These are phyloP conservation scores for Trichoplusia ni DNA, from an alignment of 1,140 invertebrate species.

Conservation along the genomic window DNA sequence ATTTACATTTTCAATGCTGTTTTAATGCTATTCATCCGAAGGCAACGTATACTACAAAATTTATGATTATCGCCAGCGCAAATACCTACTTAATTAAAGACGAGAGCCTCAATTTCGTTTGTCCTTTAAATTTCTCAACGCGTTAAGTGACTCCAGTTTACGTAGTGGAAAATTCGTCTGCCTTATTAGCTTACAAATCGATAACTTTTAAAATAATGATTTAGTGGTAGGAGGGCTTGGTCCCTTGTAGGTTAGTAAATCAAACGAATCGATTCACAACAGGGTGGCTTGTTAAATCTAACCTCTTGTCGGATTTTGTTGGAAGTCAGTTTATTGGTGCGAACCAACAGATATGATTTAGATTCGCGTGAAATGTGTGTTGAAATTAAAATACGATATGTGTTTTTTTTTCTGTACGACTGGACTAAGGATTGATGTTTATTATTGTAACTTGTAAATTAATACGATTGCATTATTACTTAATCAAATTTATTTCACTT, in stretches of 20 bases:
- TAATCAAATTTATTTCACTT: too few relatives aligned
- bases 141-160: conserved; percentile 8
- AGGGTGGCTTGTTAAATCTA: conserved; percentile 6
- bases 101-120: conserved; percentile 3
- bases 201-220: conserved; percentile 25
- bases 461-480: too few relatives aligned
- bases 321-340: background rate
- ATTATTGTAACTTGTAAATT: too few relatives aligned
- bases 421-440: too few relatives aligned
- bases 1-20: too few relatives aligned
- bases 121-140: background rate
- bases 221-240: background rate
- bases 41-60: too few relatives aligned
- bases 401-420: too few relatives aligned
- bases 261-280: conserved; percentile 10
- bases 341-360: conserved; percentile 1
- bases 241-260: background rate
- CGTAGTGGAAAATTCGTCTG: conserved; percentile 24
- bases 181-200: conserved; percentile 22
- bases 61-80: too few relatives aligned
- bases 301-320: background rate
- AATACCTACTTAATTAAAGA: conserved; percentile 5
- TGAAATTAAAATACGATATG: conserved; percentile 3
- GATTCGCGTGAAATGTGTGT: background rate
- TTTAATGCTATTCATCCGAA: too few relatives aligned